Evolutionary conservation across 2,888 invertebrate genomes (phyloP), one percentile per base, ranked within the genome.

Genomic region (Tenthredo mesomela): DNA sequence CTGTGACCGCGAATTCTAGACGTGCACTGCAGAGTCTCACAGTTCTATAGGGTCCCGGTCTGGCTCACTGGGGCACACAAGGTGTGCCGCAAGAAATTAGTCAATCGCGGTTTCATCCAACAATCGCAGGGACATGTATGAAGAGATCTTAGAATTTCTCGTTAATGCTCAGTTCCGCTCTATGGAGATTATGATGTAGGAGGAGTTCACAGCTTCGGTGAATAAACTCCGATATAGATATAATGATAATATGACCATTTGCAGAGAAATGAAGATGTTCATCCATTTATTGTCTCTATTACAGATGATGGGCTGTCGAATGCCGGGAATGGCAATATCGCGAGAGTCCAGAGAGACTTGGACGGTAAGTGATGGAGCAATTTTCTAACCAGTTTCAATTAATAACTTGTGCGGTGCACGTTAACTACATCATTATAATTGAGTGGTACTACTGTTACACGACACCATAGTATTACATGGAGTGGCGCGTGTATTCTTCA

Each of bases 341-440:
- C 89, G 43, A 90, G 91, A 85, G 89, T 91, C 88, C 89, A 90
- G 80, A 91, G 92, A 88, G 92, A 93, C 77, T 85, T 91, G 18
- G 91, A 93, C 87, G 92, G 93, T 93, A 90, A 90, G 92, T 87
- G 86, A 29, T 47, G 65, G 75, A 85, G 82, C 61, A 61, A 80
- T 61, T 80, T 80, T 40, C 15, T 61, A 61, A 80, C 61, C 33
- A 58, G 61, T 61, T 80, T 37, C 9, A 80, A 37, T 80, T 37
- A 80, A 61, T 80, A 80, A 80, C 80, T 80, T 40, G 58, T 15
- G 80, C 61, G 80, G 61, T 29, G 80, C 80, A 80, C 80, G 80
- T 61, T 58, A 37, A 80, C 80, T 80, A 80, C 33, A 61, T 80
- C 37, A 61, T 80, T 80, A 61, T 80, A 50, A 77, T 77, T 33